phyloP scores from a whole-genome alignment of 2,797 vertebrate genomes.

The Myotis findleyi region DNA sequence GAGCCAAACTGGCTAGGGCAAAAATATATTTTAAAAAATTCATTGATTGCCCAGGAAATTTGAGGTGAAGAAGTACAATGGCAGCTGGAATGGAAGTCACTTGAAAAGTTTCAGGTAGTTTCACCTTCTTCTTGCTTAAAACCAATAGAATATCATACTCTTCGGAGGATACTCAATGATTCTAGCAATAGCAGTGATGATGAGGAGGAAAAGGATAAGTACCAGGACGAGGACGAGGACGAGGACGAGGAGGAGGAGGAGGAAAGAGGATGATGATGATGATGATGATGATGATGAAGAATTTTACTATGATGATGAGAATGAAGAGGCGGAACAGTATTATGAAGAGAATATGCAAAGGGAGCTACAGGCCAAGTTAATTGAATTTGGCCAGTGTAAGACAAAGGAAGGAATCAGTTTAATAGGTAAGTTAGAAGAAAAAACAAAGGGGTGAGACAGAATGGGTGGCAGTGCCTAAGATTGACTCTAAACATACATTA shows the following conservation, averaged over 20 bases:
- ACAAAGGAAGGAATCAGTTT: slow-evolving; percentile 91
- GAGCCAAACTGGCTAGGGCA: no score
- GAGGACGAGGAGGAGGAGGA: background rate
- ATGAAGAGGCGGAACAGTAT: background rate
- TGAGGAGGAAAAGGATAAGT: slow-evolving; percentile 91
- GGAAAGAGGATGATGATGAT: accelerated
- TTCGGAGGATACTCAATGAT: slow-evolving; percentile 93
- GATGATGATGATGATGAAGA: accelerated
- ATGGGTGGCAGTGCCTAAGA: background rate
- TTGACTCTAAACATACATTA: background rate
- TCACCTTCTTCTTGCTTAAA: slow-evolving; percentile 65
- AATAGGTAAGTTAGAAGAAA: slow-evolving; percentile 81
- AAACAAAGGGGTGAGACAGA: background rate
- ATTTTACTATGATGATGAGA: background rate
- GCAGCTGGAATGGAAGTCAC: background rate
- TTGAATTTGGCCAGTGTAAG: slow-evolving; percentile 89
- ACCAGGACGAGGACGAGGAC: slow-evolving; percentile 83
- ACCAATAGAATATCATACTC: slow-evolving; percentile 87
- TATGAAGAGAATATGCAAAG: slow-evolving; percentile 93
- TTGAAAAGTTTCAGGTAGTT: slow-evolving; percentile 49
- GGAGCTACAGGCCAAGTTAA: slow-evolving; percentile 92
- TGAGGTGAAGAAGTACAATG: slow-evolving; percentile 44
- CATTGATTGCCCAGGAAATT: background rate
- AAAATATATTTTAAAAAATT: slow-evolving; percentile 34
- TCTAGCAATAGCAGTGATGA: slow-evolving; percentile 95